Percentiles rank a stretch among this genome's conserved stretches.
Conservation (phyloP, 2,888 invertebrate genomes). For the Philereme vetulata region DNA sequence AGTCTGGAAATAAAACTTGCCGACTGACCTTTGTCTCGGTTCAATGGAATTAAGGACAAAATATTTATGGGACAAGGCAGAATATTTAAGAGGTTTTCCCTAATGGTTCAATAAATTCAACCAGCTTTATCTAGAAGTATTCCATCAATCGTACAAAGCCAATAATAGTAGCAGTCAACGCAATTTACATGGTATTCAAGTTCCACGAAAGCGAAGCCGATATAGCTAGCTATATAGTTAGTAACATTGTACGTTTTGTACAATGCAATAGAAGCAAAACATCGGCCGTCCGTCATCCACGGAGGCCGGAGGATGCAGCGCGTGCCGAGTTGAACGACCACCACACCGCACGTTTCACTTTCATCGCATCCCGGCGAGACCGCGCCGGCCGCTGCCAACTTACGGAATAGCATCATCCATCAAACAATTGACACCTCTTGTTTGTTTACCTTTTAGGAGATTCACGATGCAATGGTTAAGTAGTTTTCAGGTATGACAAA, state of each 20-base stretch:
- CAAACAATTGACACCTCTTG: constrained; percentile 44
- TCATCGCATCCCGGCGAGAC: constrained; percentile 63
- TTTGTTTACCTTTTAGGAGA: constrained; percentile 24
- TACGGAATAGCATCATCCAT: constrained; percentile 51
- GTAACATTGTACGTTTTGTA: constrained; percentile 19
- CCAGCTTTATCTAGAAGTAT: background rate
- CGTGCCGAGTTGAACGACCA: constrained; percentile 84
- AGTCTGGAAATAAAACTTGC: constrained; percentile 13
- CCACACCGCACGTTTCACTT: constrained; percentile 75
- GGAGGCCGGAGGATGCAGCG: constrained; percentile 61
- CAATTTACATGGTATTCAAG: constrained; percentile 31
- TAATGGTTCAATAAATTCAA: constrained; percentile 15
- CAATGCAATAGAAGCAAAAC: constrained; percentile 57
- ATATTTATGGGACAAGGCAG: constrained; percentile 20
- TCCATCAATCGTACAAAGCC: background rate
- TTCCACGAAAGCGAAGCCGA: constrained; percentile 30
- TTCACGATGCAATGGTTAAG: constrained; percentile 1
- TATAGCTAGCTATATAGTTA: constrained; percentile 9
- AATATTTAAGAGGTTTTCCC: constrained; percentile 9
- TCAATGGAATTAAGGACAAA: constrained; percentile 13
- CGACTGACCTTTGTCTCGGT: constrained; percentile 15
- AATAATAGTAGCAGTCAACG: constrained; percentile 27
- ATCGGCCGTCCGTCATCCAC: constrained; percentile 39
- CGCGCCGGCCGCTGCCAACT: constrained; percentile 45
- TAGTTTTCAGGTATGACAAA: constrained; percentile 20